These are phyloP conservation scores for Leptopilina drosophilae DNA, from an alignment of 2,888 invertebrate genomes.

Conservation along the genomic window DNA sequence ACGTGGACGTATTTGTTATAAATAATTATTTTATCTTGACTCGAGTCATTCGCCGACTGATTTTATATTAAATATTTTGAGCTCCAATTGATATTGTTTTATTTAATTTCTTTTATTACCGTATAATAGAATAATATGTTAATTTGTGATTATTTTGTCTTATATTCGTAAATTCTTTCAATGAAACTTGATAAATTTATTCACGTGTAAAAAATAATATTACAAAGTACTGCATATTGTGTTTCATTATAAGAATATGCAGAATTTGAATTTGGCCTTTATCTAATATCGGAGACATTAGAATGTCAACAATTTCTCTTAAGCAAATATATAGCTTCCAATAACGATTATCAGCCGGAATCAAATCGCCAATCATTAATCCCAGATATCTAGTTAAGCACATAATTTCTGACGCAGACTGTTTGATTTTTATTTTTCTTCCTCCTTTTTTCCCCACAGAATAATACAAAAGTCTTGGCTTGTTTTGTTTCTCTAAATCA, in stretches of 20 bases:
- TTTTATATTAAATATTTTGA: too few relatives aligned
- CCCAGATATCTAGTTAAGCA: slow-evolving; percentile 49
- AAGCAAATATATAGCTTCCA: slow-evolving; percentile 43
- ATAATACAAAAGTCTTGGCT: slow-evolving; percentile 38
- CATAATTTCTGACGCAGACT: slow-evolving; percentile 45
- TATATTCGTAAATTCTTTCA: too few relatives aligned
- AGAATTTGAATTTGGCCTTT: slow-evolving; percentile 44
- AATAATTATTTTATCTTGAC: too few relatives aligned
- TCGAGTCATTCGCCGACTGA: too few relatives aligned
- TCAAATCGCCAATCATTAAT: slow-evolving; percentile 48
- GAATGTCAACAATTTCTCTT: slow-evolving; percentile 42
- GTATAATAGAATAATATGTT: too few relatives aligned
- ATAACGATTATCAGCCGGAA: slow-evolving; percentile 37
- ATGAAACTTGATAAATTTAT: too few relatives aligned
- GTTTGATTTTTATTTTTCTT: slow-evolving; percentile 35
- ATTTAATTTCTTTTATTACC: too few relatives aligned
- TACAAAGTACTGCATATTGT: slow-evolving; percentile 45
- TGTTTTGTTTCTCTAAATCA: slow-evolving; percentile 30
- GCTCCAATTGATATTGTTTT: too few relatives aligned
- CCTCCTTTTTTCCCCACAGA: slow-evolving; percentile 30
- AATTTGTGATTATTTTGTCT: too few relatives aligned
- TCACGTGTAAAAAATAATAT: too few relatives aligned
- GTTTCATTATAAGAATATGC: slow-evolving; percentile 38
- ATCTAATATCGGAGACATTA: slow-evolving; percentile 45
- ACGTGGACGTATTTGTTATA: too few relatives aligned